Percentiles rank a stretch among this genome's conserved stretches.
Evolutionary conservation across 2,113 vertebrate genomes (phyloP).

Genomic region (Rhinoptilus africanus): DNA sequence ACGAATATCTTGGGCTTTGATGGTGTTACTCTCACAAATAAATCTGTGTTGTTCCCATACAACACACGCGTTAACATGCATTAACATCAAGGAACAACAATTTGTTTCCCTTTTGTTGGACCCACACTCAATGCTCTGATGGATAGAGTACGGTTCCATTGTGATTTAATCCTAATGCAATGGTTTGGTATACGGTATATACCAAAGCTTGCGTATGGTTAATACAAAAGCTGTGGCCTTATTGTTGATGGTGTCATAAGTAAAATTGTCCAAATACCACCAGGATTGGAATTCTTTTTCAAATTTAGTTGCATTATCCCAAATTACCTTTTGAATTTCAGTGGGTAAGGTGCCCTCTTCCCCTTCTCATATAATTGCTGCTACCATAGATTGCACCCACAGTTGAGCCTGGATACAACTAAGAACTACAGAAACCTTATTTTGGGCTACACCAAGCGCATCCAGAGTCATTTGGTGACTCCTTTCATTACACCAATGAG

Average conservation of each 20-base stretch:
- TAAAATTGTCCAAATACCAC: neutral
- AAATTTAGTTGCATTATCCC: neutral
- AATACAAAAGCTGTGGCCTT: neutral
- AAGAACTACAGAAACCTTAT: neutral
- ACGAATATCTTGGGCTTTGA: neutral
- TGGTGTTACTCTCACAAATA: neutral
- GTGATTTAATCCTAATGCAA: neutral
- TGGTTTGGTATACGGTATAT: neutral
- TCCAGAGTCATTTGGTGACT: neutral
- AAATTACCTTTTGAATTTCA: neutral
- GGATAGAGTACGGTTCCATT: neutral
- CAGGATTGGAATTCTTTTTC: neutral
- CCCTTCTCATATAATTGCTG: neutral
- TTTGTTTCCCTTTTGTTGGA: neutral
- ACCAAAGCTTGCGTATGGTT: neutral
- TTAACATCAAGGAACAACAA: too few relatives aligned
- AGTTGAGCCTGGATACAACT: neutral
- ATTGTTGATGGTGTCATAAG: neutral
- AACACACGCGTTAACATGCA: neutral
- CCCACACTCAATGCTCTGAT: neutral
- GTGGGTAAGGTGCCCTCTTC: neutral
- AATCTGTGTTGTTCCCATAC: neutral
- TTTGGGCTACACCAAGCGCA: neutral
- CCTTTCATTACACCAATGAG: neutral
- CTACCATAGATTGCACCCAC: neutral